A percentile compares a stretch with the other conserved stretches of the same genome.
phyloP scores from a whole-genome alignment of 1,140 invertebrate species.

The Heterodera schachtii region DNA sequence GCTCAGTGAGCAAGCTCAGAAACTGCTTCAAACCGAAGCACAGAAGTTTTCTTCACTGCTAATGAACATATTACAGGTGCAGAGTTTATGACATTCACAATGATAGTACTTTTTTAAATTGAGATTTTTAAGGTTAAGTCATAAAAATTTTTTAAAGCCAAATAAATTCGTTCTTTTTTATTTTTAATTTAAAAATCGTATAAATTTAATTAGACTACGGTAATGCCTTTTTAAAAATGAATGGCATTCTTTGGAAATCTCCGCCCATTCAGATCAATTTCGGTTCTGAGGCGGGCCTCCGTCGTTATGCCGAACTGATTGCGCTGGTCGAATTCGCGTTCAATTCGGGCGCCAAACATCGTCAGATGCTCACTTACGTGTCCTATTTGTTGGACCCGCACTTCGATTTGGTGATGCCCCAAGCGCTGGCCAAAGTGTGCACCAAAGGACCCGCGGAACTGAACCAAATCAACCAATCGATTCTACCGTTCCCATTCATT shows the following conservation, averaged over 20 bases:
- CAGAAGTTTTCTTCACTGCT: background rate
- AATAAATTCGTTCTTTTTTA: too few species aligned
- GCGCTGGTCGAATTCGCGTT: background rate
- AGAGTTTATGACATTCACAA: background rate
- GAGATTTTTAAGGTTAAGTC: too few species aligned
- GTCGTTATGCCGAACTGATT: slow-evolving; percentile 1
- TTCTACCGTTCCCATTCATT: too few species aligned
- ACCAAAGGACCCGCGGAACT: too few species aligned
- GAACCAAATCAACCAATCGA: too few species aligned
- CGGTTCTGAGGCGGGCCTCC: background rate
- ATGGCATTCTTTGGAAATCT: too few species aligned
- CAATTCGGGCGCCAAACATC: background rate
- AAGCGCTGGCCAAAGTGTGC: background rate
- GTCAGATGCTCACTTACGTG: background rate
- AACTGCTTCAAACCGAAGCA: background rate
- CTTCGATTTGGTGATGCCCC: slow-evolving; percentile 2
- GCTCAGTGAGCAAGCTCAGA: background rate
- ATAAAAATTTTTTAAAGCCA: too few species aligned
- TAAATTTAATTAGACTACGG: too few species aligned
- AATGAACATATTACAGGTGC: slow-evolving; percentile 9
- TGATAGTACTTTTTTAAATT: too few species aligned
- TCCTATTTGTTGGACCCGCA: background rate
- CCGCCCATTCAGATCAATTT: slow-evolving; percentile 2
- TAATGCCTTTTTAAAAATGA: too few species aligned
- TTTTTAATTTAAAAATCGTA: too few species aligned